Base-by-base conservation (phyloP, 1,140 invertebrate species). In the Ruditapes philippinarum region DNA sequence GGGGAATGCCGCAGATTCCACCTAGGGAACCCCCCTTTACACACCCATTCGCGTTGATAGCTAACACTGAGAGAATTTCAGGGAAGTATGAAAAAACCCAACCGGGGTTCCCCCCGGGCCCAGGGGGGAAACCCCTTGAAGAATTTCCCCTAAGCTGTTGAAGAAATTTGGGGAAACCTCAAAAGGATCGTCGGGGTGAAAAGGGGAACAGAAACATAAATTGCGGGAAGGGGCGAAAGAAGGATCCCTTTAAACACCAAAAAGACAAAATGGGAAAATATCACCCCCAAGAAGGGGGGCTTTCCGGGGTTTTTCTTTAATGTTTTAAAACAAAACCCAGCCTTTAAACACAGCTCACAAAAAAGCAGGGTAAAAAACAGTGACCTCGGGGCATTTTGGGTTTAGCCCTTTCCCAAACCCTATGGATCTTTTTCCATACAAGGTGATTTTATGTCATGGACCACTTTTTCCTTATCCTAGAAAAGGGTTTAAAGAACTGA, bases 71-170 rank as follows among this genome's bases (percentile, higher is more conserved):
- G 78, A 38, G 80, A 65, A 68, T 22, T 76, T 0, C n/a, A 60
- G 38, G 70, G 84, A 9, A n/a, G 65, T 22, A 70, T 85, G 31
- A 84, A 73, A 31, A 89, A 33, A 74, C 42, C 38, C 79, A 81
- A 80, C n/a, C 73, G 45, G 49, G 28, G 51, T 85, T 81, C 68
- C 57, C 76, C 33, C 76, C 74, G 33, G 81, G 81, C 0, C 60
- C 54, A 36, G 85, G 60, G 70, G 74, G 88, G 31, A 79, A n/a
- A n/a, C 79, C 22, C 88, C 0, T 40, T 73, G 17, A 82, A 81
- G 54, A 82, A 60, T 33, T 82, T 49, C n/a, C n/a, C 87, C 62
- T 40, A 70, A 80, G 54, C n/a, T 80, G 2, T 25, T 80, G 1
- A 70, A 42, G 31, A n/a, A 22, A 42, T 19, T 28, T n/a, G n/a